Conservation (phyloP, 2,888 invertebrate species). For the Standfussiana lucernea region DNA sequence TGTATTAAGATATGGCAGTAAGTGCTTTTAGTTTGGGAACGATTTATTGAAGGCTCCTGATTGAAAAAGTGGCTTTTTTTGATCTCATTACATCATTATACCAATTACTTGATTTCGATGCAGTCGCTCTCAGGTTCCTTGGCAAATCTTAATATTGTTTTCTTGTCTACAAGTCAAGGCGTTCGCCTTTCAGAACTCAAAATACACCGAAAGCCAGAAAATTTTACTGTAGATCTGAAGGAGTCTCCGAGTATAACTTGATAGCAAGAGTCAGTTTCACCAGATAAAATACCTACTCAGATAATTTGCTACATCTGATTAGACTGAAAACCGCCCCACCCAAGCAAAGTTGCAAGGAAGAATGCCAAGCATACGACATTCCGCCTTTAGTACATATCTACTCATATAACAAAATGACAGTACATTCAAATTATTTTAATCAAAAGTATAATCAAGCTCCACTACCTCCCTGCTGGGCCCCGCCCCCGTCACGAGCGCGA, state of each 20-base stretch:
- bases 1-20: slow-evolving; percentile 55
- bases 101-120: not conserved
- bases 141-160: not conserved
- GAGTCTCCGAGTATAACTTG: not conserved
- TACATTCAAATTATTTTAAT: slow-evolving; percentile 38
- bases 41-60: slow-evolving; percentile 23
- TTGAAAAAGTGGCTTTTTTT: not conserved
- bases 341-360: not conserved
- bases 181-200: not conserved
- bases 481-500: slow-evolving; percentile 61
- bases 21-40: slow-evolving; percentile 47
- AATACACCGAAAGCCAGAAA: not conserved
- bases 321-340: not conserved
- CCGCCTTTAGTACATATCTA: not conserved
- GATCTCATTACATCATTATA: not conserved
- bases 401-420: slow-evolving; percentile 13
- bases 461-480: slow-evolving; percentile 13
- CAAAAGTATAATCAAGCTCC: slow-evolving; percentile 39
- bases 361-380: not conserved
- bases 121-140: not conserved
- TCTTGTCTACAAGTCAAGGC: not conserved
- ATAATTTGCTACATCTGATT: not conserved
- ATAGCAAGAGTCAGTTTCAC: not conserved
- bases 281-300: not conserved
- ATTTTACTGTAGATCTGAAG: not conserved